Evolutionary conservation across 2,113 vertebrate species (phyloP), one percentile per base, ranked within the genome.

Genomic region (Esox niger): DNA sequence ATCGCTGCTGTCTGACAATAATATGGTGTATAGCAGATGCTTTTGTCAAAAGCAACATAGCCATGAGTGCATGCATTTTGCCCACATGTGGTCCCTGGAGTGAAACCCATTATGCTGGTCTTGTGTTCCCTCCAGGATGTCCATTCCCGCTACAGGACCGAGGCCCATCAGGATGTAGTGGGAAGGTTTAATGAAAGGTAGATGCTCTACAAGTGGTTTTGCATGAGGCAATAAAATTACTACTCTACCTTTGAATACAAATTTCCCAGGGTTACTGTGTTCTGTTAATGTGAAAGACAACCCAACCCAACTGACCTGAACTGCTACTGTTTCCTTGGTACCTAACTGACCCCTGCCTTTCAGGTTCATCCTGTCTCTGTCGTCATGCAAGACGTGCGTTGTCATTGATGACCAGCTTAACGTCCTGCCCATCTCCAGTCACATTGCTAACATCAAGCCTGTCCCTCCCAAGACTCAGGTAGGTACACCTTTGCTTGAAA

Each of bases 111-210:
- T 23, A 55, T 55, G 52, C 17, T 25, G 23, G 4, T 15, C 13
- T 20, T 55, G 17, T 21, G 5, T 62, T 73, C 67, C 20, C 5
- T 70, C 6, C 75, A 98, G 96, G 97, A 99, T 0, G 96, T 99
- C 0, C 97, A 99, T 74, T 91, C 97, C 20, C 92, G 97, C 0
- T 99, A 96, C 64, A 91, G 97, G 64, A 99, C 97, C 0, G 97
- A 98, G 82, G 95, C 96, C 0, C 96, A 99, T 83, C 97, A 99
- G 87, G 95, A 98, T 0, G 95, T 99, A 67, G 91, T 98, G 17
- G 97, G 97, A 71, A 87, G 97, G 52, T 99, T 99, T 80, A 99
- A 99, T 4, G 97, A 99, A 88, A 94, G 97, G 95, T 96, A 17
- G 9, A 15, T 49, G 47, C 7, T 6, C 8, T 49, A 17, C 3